Evolutionary conservation across 1,140 invertebrate genomes (phyloP).

Genomic region (Trinorchestia longiramus): DNA sequence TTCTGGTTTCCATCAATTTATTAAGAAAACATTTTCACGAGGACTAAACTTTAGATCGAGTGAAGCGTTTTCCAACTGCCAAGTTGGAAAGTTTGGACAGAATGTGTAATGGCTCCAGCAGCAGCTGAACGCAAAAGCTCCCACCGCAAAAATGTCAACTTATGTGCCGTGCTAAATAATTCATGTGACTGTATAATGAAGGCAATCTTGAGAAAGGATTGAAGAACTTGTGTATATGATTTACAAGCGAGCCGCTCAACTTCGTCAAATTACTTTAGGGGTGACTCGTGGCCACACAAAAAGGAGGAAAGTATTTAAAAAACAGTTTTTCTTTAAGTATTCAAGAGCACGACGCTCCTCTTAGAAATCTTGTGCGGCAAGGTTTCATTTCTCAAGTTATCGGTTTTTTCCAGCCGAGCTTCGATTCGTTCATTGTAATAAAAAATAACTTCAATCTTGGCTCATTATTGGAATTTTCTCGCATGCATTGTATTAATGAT

Average conservation of each 20-base stretch:
- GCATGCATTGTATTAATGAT: background rate
- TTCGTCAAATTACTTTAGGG: conserved; percentile 39
- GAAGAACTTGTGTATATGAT: conserved; percentile 54
- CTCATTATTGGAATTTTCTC: background rate
- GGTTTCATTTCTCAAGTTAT: too few relatives aligned
- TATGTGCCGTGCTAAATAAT: conserved; percentile 46
- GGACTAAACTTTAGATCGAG: background rate
- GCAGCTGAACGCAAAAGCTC: conserved; percentile 1
- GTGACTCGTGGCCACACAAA: background rate
- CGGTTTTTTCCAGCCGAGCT: background rate
- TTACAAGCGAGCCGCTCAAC: conserved; percentile 30
- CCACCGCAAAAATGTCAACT: conserved; percentile 51
- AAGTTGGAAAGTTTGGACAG: conserved; percentile 23
- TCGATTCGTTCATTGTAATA: background rate
- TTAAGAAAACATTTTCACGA: too few relatives aligned
- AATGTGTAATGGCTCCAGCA: conserved; percentile 33
- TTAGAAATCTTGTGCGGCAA: background rate
- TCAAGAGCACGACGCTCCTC: background rate
- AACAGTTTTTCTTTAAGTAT: background rate
- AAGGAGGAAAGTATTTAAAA: background rate
- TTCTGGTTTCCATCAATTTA: too few relatives aligned
- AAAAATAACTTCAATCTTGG: background rate
- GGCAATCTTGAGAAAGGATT: conserved; percentile 55
- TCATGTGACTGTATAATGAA: conserved; percentile 50
- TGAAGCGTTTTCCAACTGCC: background rate